Base-by-base conservation (phyloP, 2,888 invertebrate genomes). In the Noctua comes region DNA sequence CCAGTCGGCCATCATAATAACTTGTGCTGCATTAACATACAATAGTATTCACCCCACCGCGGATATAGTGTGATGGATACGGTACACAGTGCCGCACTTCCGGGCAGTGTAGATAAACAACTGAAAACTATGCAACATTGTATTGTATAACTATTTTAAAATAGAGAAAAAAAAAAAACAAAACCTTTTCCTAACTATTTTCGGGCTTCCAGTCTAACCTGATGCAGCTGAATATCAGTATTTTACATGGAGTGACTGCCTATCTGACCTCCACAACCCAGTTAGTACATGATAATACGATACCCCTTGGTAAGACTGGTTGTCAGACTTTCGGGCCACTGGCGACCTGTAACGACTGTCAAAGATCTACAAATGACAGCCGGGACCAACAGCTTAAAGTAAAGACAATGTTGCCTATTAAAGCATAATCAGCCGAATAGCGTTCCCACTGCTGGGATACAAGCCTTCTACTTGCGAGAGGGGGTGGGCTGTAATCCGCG, bases 1-100 rank as follows among this genome's bases (percentile, higher is more conserved):
- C 68, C 69, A 62, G 79, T 79, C 68, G 46, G 74, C 78, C 74
- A 82, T 82, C 80, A 69, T 70, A 80, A 87, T 80, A 79, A 86
- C 59, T 80, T 65, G 64, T 59, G 24, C 24, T 59, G 31, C 46
- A 88, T 88, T 88, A 82, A 77, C 89, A 88, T 88, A 88, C 89
- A 88, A 88, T 88, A 66, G 76, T 57, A 57, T 68, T 66, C 80
- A 73, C 82, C 87, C 84, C 76, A 68, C 72, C 65, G 51, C 68
- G 80, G 76, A 82, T 65, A 62, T 77, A 78, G 79, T 73, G 76
- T 73, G 77, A 79, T 80, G 78, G 51, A 69, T 79, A 77, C 68
- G 76, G 66, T 68, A 64, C 54, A 78, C 40, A 31, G 18, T 70
- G 68, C 79, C 66, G 74, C 78, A 82, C 75, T 88, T 80, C 88